Conservation (phyloP, 2,888 invertebrate species). For the Cephalotes varians region DNA sequence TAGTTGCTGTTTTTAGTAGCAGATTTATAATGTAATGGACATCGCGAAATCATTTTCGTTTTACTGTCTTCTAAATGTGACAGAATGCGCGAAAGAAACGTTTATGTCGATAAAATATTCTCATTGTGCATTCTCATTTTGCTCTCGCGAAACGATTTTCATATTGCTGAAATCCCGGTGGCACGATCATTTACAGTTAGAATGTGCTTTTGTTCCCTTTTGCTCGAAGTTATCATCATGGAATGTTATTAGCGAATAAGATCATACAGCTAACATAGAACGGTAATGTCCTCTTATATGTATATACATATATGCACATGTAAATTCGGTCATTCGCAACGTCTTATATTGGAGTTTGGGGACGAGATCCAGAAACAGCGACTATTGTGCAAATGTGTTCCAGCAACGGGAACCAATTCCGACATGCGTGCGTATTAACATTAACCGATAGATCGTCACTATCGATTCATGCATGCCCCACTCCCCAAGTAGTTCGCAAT, state of each 20-base stretch:
- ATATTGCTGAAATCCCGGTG: slow-evolving; percentile 9
- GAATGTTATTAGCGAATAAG: slow-evolving; percentile 7
- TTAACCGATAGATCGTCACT: slow-evolving; percentile 65
- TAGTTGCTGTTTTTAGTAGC: neutral
- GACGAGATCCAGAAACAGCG: slow-evolving; percentile 58
- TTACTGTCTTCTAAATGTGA: neutral
- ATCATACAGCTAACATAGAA: neutral
- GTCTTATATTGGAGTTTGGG: slow-evolving; percentile 45
- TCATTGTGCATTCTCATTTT: slow-evolving; percentile 17
- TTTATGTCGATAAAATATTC: neutral
- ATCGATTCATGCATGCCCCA: slow-evolving; percentile 52
- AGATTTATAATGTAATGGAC: neutral
- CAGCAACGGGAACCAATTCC: slow-evolving; percentile 66
- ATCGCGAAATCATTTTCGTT: neutral
- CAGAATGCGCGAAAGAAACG: neutral
- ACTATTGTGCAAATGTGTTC: slow-evolving; percentile 62
- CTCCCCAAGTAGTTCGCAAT: slow-evolving; percentile 42
- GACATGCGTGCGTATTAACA: slow-evolving; percentile 62
- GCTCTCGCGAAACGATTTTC: slow-evolving; percentile 42
- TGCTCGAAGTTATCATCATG: slow-evolving; percentile 36
- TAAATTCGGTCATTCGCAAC: slow-evolving; percentile 63
- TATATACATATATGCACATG: neutral
- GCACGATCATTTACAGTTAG: slow-evolving; percentile 36
- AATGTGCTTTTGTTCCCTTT: slow-evolving; percentile 22
- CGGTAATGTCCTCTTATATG: neutral